These are phyloP conservation scores for Epizoanthus ramosus DNA, from an alignment of 92 coral and sea anemone genomes.

Conservation along the genomic window DNA sequence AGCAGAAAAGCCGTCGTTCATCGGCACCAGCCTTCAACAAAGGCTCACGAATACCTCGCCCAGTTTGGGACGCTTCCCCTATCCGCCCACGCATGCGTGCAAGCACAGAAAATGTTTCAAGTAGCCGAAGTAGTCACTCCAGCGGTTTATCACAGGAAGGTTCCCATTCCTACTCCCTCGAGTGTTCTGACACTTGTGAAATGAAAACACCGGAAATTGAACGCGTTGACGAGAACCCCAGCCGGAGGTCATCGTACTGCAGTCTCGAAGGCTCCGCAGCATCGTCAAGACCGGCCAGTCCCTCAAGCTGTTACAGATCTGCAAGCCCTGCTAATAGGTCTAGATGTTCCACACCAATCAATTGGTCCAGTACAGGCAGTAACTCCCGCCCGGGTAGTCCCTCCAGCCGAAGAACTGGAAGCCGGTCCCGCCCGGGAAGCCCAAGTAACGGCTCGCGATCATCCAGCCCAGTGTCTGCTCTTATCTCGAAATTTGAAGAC, in stretches of 20 bases:
- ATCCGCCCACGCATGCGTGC: not conserved
- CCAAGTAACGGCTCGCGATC: slow-evolving; percentile 69
- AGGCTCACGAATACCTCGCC: slow-evolving; percentile 74
- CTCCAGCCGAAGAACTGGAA: slow-evolving; percentile 19
- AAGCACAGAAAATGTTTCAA: not conserved
- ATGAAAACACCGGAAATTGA: not conserved
- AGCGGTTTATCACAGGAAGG: not conserved
- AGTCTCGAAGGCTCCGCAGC: not conserved
- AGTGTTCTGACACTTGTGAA: not conserved
- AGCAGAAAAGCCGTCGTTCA: slow-evolving; percentile 11
- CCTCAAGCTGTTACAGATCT: not conserved
- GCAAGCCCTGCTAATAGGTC: not conserved
- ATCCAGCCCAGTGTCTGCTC: slow-evolving; percentile 72
- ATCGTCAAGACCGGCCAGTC: slow-evolving; percentile 12
- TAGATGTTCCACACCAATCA: slow-evolving; percentile 47
- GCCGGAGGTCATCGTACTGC: not conserved
- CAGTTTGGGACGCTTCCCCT: slow-evolving; percentile 63
- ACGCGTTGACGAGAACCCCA: not conserved
- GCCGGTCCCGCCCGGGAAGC: slow-evolving; percentile 63
- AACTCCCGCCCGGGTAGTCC: slow-evolving; percentile 42
- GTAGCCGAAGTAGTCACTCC: not conserved
- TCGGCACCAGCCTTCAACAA: slow-evolving; percentile 23
- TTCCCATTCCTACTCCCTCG: not conserved
- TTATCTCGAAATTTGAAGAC: slow-evolving; percentile 77
- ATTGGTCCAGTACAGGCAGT: slow-evolving; percentile 18